Conservation (phyloP, 2,888 invertebrate genomes). For the Nemotelus pantherinus region DNA sequence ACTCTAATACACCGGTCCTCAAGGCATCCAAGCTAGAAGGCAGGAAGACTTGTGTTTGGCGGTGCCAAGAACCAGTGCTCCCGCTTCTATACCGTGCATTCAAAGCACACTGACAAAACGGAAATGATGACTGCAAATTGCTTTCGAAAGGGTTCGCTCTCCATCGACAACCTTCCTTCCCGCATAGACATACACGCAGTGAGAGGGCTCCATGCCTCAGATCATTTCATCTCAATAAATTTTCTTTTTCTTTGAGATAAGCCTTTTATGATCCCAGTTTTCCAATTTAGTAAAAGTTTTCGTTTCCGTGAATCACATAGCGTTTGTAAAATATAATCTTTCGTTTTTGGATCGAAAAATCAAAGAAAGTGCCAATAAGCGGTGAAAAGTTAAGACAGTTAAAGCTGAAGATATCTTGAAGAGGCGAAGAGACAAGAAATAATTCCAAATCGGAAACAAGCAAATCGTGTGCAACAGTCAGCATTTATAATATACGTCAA, state of each 20-base stretch:
- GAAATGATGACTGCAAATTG: slow-evolving; percentile 20
- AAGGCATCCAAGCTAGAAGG: too few species aligned
- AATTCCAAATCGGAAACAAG: too few species aligned
- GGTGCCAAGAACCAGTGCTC: neutral
- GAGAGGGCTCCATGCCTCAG: neutral
- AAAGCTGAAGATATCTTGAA: too few species aligned
- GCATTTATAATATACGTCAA: neutral
- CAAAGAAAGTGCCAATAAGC: neutral
- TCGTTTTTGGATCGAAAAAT: neutral
- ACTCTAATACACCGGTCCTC: too few species aligned
- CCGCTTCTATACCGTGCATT: neutral
- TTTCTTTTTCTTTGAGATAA: slow-evolving; percentile 13
- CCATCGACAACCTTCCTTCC: neutral
- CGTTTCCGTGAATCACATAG: slow-evolving; percentile 8
- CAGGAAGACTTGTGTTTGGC: too few species aligned
- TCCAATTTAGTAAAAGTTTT: slow-evolving; percentile 26
- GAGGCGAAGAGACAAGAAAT: too few species aligned
- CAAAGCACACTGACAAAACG: slow-evolving; percentile 8
- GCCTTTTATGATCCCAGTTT: slow-evolving; percentile 22
- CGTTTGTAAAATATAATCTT: slow-evolving; percentile 22
- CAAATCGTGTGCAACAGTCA: too few species aligned
- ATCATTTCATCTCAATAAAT: slow-evolving; percentile 24
- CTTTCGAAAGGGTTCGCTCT: neutral
- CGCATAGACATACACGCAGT: neutral
- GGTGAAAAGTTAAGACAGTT: too few species aligned